phyloP scores from a whole-genome alignment of 2,888 invertebrate genomes.

The Linyphia triangularis region DNA sequence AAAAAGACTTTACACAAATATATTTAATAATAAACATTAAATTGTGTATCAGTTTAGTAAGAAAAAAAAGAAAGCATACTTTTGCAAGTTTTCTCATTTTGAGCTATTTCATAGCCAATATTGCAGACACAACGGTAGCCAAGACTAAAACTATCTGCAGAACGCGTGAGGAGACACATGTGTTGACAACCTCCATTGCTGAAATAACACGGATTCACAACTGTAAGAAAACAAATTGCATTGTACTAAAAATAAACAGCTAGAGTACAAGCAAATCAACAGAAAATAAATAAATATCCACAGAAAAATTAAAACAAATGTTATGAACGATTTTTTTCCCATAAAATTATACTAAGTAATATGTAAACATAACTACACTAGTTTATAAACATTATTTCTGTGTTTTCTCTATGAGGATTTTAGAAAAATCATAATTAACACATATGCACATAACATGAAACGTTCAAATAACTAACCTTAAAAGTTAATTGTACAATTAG shows the following conservation, averaged over 20 bases:
- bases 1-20: neutral
- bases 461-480: too few species aligned
- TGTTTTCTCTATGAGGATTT: too few species aligned
- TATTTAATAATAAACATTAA: neutral
- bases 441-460: too few species aligned
- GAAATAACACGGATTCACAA: conserved; percentile 89
- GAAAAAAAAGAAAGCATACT: conserved; percentile 79
- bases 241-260: neutral
- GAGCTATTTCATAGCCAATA: conserved; percentile 89
- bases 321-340: too few species aligned
- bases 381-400: too few species aligned
- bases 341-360: too few species aligned
- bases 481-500: too few species aligned
- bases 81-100: conserved; percentile 89
- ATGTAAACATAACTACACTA: too few species aligned
- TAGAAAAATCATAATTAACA: too few species aligned
- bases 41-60: neutral
- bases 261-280: too few species aligned
- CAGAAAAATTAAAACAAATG: too few species aligned
- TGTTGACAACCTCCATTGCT: conserved; percentile 95
- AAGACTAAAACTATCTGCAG: conserved; percentile 83
- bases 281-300: too few species aligned
- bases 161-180: conserved; percentile 91
- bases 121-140: conserved; percentile 95
- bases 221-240: conserved; percentile 78